These are phyloP conservation scores for Psammodynastes pulverulentus DNA, from an alignment of 2,113 vertebrate species.

Conservation along the genomic window DNA sequence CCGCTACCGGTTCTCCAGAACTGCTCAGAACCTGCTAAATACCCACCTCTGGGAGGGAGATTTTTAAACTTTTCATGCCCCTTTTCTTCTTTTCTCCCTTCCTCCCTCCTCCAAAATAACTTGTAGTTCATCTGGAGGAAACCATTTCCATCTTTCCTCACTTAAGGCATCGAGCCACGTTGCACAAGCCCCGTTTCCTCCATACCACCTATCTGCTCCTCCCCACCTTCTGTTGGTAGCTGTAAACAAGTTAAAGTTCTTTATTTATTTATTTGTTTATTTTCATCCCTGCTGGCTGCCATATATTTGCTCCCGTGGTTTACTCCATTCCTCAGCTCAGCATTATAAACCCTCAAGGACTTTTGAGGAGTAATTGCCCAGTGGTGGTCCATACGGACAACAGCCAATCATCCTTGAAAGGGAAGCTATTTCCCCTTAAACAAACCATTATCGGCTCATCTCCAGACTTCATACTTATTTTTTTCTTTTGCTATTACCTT, in stretches of 20 bases:
- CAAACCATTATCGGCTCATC: slow-evolving; percentile 64
- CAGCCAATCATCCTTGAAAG: slow-evolving; percentile 45
- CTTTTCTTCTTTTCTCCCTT: neutral
- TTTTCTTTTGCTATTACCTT: slow-evolving; percentile 65
- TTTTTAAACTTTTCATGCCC: neutral
- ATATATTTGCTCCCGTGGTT: slow-evolving; percentile 27
- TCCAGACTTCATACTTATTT: slow-evolving; percentile 65
- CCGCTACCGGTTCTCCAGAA: no score
- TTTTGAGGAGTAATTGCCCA: slow-evolving; percentile 56
- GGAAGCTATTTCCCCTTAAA: slow-evolving; percentile 57
- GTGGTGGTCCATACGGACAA: slow-evolving; percentile 28
- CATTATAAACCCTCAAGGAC: slow-evolving; percentile 40
- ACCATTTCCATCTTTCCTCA: slow-evolving; percentile 34
- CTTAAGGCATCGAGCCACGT: slow-evolving; percentile 57
- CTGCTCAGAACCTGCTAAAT: no score
- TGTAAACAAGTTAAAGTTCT: slow-evolving; percentile 49
- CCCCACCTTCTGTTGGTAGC: slow-evolving; percentile 55
- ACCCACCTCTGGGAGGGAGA: no score
- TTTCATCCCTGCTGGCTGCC: slow-evolving; percentile 50
- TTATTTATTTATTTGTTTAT: neutral
- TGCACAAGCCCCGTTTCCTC: slow-evolving; percentile 2
- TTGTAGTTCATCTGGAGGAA: slow-evolving; percentile 29
- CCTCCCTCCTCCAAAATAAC: slow-evolving; percentile 36
- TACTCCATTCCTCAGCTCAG: slow-evolving; percentile 22
- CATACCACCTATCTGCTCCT: neutral